Base-by-base conservation (phyloP, 2,888 invertebrate species). In the Muscina levida region DNA sequence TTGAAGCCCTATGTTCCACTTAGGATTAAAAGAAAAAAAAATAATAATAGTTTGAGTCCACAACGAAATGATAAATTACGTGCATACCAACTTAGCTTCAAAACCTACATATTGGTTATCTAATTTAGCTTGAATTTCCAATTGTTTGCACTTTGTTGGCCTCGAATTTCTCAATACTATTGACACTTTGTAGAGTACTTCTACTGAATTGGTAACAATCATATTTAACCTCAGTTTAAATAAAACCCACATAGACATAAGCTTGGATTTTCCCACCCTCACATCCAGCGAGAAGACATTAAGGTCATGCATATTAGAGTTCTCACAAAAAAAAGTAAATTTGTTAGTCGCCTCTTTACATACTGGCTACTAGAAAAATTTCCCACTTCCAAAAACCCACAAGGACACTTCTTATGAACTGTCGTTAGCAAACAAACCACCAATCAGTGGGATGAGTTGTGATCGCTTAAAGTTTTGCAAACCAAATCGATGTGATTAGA, bases 361-460 rank as follows among this genome's bases (percentile, higher is more conserved):
- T n/a, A 15, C 31, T 39, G 17, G 39, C 39, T 22, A 19, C 1
- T 59, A 10, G 8, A 15, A 48, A 44, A 46, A 66, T 48, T 26
- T 8, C 51, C 46, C 37, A 26, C 2, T 2, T n/a, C 1, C 0
- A 68, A 53, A 68, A 51, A 37, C 37, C 13, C 39, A 68, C 67
- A 68, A 68, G 67, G 67, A 68, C 67, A 68, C 17, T 68, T 53
- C 24, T 37, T 1, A 4, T 19, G 67, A 68, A 68, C 22, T 53
- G 39, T 37, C 53, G 19, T 3, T 31, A 3, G 31, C 31, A 39
- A 19, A 53, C 26, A 51, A 48, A 19, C 6, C 4, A 26, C 6
- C n/a, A 62, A n/a, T n/a, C n/a, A 37, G 37, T 59, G 2, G 37
- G 8, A 17, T 19, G 15, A n/a, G 26, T 46, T 24, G 26, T 48